These are phyloP conservation scores for Sipha flava DNA, from an alignment of 1,140 invertebrate genomes.

Conservation along the genomic window DNA sequence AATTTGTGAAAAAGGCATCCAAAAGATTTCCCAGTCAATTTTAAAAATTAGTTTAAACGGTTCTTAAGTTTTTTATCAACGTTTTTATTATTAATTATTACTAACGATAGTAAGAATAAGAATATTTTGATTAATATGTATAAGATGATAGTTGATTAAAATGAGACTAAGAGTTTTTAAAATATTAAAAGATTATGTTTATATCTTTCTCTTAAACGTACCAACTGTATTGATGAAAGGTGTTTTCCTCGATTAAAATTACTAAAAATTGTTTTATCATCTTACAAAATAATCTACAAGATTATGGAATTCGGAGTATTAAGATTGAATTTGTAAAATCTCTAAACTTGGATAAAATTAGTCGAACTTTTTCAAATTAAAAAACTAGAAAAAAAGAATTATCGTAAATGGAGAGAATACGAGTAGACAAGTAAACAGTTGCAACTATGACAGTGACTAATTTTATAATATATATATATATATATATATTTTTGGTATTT, in stretches of 20 bases:
- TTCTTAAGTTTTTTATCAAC: too few species aligned
- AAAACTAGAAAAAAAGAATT: too few species aligned
- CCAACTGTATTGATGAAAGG: background rate
- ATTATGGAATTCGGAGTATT: background rate
- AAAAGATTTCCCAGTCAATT: background rate
- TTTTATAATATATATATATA: slow-evolving; percentile 11
- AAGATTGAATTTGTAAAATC: too few species aligned
- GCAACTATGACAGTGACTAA: background rate
- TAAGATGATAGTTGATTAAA: too few species aligned
- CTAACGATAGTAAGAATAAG: too few species aligned
- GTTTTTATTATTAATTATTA: too few species aligned
- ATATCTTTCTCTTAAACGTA: too few species aligned
- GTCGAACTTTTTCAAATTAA: background rate
- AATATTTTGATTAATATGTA: too few species aligned
- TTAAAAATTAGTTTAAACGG: background rate
- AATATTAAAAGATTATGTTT: too few species aligned
- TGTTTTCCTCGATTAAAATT: background rate
- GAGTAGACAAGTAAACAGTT: background rate
- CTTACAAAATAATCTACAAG: background rate
- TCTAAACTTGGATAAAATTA: background rate
- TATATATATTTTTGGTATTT: too few species aligned
- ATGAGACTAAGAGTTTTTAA: too few species aligned
- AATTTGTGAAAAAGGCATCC: background rate
- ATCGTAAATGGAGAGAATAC: too few species aligned
- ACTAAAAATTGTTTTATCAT: background rate